Evolutionary conservation across 2,797 vertebrate species (phyloP).

Genomic region (Pterois miles): DNA sequence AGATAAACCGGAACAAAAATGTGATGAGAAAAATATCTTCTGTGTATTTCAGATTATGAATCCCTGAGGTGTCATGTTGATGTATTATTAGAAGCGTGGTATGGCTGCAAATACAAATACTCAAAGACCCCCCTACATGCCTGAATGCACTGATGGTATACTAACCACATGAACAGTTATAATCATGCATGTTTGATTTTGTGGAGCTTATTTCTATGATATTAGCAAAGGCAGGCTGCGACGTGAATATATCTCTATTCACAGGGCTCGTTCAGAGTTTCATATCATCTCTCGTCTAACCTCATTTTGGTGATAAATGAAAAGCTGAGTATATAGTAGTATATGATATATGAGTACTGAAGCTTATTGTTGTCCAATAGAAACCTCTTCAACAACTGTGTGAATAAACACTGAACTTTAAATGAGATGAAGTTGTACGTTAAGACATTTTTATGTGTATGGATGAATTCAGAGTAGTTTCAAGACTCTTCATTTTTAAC

Average conservation of each 20-base stretch:
- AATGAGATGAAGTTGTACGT: background rate
- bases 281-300: background rate
- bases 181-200: background rate
- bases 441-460: background rate
- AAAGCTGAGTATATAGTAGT: background rate
- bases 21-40: constrained; percentile 45
- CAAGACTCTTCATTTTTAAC: background rate
- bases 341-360: no score
- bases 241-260: background rate
- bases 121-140: no score
- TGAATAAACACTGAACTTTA: background rate
- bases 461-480: background rate
- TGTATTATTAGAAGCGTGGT: background rate
- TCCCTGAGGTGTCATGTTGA: constrained; percentile 8
- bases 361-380: background rate
- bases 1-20: constrained; percentile 31
- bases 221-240: background rate
- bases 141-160: background rate
- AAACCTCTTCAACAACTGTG: background rate
- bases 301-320: background rate
- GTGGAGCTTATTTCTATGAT: background rate
- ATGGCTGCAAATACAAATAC: background rate
- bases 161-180: background rate
- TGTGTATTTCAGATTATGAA: constrained; percentile 41
- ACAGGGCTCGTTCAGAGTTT: background rate